These are phyloP conservation scores for Pangasius mekongensis DNA, from an alignment of 2,797 vertebrate species.

Conservation along the genomic window DNA sequence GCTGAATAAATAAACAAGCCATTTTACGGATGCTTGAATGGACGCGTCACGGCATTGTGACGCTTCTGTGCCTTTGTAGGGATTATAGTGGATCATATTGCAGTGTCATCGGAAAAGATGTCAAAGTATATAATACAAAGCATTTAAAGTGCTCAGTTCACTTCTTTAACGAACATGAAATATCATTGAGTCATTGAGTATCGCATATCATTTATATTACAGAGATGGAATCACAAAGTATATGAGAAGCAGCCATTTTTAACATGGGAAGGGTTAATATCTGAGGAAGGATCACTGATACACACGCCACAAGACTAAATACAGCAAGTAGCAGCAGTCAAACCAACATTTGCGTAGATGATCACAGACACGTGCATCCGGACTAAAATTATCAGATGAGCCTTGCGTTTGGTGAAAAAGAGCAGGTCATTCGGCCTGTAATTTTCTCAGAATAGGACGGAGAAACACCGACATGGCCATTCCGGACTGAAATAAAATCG, in stretches of 20 bases:
- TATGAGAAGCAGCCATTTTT: no score
- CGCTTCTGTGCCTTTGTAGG: no score
- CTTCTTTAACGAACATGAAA: not conserved
- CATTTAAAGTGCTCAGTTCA: not conserved
- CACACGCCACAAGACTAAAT: not conserved
- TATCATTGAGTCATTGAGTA: no score
- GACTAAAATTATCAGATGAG: no score
- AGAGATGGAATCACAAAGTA: not conserved
- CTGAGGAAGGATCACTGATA: not conserved
- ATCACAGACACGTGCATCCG: not conserved
- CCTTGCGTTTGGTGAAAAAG: no score
- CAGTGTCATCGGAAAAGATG: not conserved
- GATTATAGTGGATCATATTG: not conserved
- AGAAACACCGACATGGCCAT: not conserved
- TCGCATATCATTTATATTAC: not conserved
- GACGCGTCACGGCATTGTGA: not conserved
- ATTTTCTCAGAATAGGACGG: not conserved
- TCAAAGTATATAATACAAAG: not conserved
- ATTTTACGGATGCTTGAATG: not conserved
- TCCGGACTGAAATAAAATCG: no score
- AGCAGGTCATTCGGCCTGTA: not conserved
- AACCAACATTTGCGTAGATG: not conserved
- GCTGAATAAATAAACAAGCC: constrained; percentile 41
- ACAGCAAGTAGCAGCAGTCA: not conserved
- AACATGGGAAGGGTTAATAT: not conserved